Evolutionary conservation across 2,113 vertebrate species (phyloP).

Genomic region (Oryzias woworae): DNA sequence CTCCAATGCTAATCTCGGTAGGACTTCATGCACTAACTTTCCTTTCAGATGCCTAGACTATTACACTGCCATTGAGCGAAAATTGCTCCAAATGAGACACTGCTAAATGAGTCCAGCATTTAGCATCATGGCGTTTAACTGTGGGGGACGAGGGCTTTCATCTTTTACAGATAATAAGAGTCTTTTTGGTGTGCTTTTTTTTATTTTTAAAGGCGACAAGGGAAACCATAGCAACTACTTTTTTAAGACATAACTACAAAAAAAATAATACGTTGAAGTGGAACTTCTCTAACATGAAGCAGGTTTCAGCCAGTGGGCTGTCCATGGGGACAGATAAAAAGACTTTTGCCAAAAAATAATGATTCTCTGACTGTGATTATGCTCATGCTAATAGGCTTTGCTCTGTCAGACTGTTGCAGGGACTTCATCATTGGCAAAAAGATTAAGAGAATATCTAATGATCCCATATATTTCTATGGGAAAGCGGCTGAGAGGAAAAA

Average conservation of each 20-base stretch:
- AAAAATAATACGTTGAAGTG: slow-evolving; percentile 13
- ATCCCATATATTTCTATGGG: background rate
- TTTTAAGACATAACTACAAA: slow-evolving; percentile 1
- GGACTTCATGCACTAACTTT: background rate
- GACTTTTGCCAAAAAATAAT: slow-evolving; percentile 20
- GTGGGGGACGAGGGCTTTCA: slow-evolving; percentile 7
- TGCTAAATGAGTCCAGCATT: slow-evolving; percentile 10
- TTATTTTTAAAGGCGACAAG: background rate
- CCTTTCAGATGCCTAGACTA: slow-evolving; percentile 1
- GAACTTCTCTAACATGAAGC: slow-evolving; percentile 10
- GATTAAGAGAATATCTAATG: slow-evolving; percentile 7
- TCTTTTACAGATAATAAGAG: slow-evolving; percentile 8
- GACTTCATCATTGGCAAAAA: slow-evolving; percentile 8
- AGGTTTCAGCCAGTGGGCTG: slow-evolving; percentile 2
- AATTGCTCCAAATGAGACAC: background rate
- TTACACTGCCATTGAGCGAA: slow-evolving; percentile 11
- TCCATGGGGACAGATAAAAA: slow-evolving; percentile 25
- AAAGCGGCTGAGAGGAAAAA: background rate
- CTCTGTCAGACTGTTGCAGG: background rate
- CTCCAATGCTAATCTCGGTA: background rate
- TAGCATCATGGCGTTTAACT: background rate
- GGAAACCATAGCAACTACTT: slow-evolving; percentile 21
- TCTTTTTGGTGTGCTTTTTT: background rate
- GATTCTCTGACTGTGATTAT: slow-evolving; percentile 19
- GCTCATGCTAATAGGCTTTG: slow-evolving; percentile 11